Evolutionary conservation across 2,888 invertebrate genomes (phyloP), one percentile per base, ranked within the genome.

Genomic region (Meiosimyza platycephala): DNA sequence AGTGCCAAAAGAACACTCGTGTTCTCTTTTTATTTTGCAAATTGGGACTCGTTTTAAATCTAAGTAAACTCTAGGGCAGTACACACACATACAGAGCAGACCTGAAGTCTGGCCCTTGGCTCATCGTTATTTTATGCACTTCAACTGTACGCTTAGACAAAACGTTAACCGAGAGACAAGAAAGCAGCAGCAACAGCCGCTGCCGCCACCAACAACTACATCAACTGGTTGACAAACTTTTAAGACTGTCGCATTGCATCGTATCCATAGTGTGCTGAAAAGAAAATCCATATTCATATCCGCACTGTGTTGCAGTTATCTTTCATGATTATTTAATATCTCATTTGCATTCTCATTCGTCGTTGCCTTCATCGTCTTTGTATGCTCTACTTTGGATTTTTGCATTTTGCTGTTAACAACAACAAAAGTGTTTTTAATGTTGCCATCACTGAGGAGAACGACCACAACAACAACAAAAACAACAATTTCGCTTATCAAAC

Each of bases 391-490:
- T 51, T 65, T 65, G 65, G 52, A 28, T 6, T 40, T 40, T 52
- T 65, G 15, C 33, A 65, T 18, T 52, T 28, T 40, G 9, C 40
- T 7, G 40, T 40, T 16, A 51, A 62, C 33, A 62, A 22, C 64
- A 71, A 48, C 57, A 57, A 66, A 51, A 66, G 47, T 28, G 22
- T 54, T 62, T 70, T 70, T 70, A 70, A 70, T 70, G 70, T 70
- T 70, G 70, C 70, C 62, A 62, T 40, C 40, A 40, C 62, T 63
- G 70, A 63, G 54, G 57, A 70, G 63, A 47, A 65, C 62, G 64
- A 47, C 57, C 65, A 60, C 73, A 70, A 70, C 47, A 33, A 28
- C 28, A 28, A 28, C 28, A 28, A 28, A 28, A 47, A n/a, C n/a
- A 48, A 48, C 63, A 28, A 28, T 47, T 33, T 48, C 40, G 60